Conservation (phyloP, 2,797 vertebrate genomes). For the Poecilia wingei region DNA sequence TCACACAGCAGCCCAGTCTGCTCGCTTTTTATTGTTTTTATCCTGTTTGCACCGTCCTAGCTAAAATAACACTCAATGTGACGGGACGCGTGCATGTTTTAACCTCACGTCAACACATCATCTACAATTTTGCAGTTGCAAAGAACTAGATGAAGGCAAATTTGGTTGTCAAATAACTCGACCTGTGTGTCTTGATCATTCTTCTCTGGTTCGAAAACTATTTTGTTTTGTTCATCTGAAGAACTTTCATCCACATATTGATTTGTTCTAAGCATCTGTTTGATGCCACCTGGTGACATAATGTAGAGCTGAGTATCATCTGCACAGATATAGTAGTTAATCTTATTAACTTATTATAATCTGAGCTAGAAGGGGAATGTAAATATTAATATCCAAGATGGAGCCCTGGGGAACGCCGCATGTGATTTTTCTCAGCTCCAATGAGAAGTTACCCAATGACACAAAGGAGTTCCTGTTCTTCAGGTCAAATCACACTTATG, state of each 20-base stretch:
- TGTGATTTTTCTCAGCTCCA: neutral
- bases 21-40: neutral
- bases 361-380: neutral
- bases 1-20: neutral
- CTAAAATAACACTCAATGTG: conserved; percentile 1
- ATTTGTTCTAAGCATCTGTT: neutral
- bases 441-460: neutral
- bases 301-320: neutral
- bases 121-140: neutral
- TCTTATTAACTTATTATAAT: too few relatives aligned
- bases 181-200: neutral
- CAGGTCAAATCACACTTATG: neutral
- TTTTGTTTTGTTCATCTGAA: neutral
- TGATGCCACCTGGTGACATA: neutral
- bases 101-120: neutral
- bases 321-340: neutral
- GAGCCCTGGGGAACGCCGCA: neutral
- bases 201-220: neutral
- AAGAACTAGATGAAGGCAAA: too few relatives aligned
- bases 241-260: neutral
- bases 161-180: too few relatives aligned
- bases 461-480: neutral
- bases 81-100: conserved; percentile 37
- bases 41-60: neutral
- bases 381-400: neutral